Evolutionary conservation across 1,140 invertebrate genomes (phyloP), one percentile per base, ranked within the genome.

Genomic region (Camponotus floridanus): DNA sequence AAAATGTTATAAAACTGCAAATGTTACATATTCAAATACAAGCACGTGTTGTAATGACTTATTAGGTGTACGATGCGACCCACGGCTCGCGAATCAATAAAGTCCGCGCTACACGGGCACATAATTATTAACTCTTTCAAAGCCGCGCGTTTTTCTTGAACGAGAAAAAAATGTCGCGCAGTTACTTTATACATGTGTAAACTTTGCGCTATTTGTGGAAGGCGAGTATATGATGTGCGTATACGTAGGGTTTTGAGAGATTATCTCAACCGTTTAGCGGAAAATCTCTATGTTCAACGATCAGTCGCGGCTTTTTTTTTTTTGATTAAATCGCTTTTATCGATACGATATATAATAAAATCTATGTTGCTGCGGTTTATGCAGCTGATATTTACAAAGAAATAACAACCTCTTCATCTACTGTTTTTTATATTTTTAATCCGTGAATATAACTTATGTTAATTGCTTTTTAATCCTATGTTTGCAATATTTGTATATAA

Each of bases 81-180:
- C 61, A 45, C 42, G 48, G 26, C 51, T 42, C 21, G 79, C 68
- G 31, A 83, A 83, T 83, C 79, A 73, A 83, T 83, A 83, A 73
- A 48, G 13, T 51, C 18, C 42, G 39, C 26, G 33, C 26, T 70
- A 73, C 55, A 45, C 39, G n/a, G n/a, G 26, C 68, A 71, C 65
- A 61, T 83, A 83, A 83, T 83, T 83, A 83, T 83, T 83, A 74
- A 74, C 68, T 83, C 55, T 61, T 48, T 74, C 55, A 74, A 74
- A 83, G 79, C 79, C 36, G 67, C 68, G 55, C 55, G 68, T 73
- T 83, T 83, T 83, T 74, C 55, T 74, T 31, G 39, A 61, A 73
- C 26, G 57, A 33, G 31, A 65, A 70, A 83, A 70, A 73, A 74
- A 36, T 61, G 31, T 57, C 68, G 68, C 68, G 39, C n/a, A 39